A percentile compares a stretch with the other conserved stretches of the same genome.
These are phyloP conservation scores for Hexactinellida sp. DNA, from an alignment of 37 sponge, comb jelly and placozoan species.

Conservation along the genomic window DNA sequence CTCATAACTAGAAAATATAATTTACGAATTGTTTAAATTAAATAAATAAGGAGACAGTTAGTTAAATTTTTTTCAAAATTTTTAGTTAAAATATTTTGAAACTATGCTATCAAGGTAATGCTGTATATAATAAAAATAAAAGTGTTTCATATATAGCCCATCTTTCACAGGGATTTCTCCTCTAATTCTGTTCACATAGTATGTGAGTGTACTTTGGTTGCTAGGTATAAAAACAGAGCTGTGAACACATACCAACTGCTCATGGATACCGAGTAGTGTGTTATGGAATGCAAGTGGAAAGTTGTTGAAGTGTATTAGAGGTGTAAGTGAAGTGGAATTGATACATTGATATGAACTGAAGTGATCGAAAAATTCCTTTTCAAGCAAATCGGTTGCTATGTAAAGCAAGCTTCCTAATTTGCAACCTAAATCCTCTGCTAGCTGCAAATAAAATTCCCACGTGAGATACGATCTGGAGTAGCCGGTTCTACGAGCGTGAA, in stretches of 20 bases:
- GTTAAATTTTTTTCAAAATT: not conserved
- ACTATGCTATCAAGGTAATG: not conserved
- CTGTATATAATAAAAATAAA: not conserved
- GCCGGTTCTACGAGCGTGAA: slow-evolving; percentile 47
- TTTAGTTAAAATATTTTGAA: not conserved
- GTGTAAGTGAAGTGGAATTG: not conserved
- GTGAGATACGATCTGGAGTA: slow-evolving; percentile 29
- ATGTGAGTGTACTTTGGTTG: slow-evolving; percentile 37
- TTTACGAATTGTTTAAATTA: not conserved
- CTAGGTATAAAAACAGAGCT: slow-evolving; percentile 47
- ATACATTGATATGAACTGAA: not conserved
- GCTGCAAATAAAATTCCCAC: slow-evolving; percentile 32
- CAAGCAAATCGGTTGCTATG: slow-evolving; percentile 34
- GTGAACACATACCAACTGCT: slow-evolving; percentile 42
- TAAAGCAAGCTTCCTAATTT: slow-evolving; percentile 34
- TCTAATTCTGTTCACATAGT: slow-evolving; percentile 29
- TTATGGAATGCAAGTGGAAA: not conserved
- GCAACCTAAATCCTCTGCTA: slow-evolving; percentile 23
- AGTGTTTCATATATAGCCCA: slow-evolving; percentile 22
- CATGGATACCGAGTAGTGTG: slow-evolving; percentile 50
- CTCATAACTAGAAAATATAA: not conserved
- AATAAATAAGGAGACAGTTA: not conserved
- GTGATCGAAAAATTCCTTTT: slow-evolving; percentile 13
- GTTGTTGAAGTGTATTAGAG: slow-evolving; percentile 19
- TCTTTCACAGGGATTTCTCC: slow-evolving; percentile 31